These are phyloP conservation scores for Pollenia labialis DNA, from an alignment of 2,888 invertebrate species.

Conservation along the genomic window DNA sequence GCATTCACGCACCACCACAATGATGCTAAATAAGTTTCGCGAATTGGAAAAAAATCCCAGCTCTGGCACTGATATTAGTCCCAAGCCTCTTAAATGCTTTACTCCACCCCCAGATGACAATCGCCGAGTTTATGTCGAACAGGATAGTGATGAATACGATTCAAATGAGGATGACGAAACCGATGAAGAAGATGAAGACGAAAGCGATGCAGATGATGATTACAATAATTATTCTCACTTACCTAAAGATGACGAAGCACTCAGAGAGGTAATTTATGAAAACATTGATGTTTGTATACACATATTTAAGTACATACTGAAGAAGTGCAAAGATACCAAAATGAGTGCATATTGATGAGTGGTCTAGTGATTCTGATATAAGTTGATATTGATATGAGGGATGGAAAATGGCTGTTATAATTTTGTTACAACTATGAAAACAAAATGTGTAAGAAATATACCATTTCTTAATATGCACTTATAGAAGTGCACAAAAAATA, in stretches of 20 bases:
- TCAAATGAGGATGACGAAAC: conserved; percentile 77
- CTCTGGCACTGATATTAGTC: conserved; percentile 85
- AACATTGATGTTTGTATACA: neutral
- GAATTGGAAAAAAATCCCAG: conserved; percentile 90
- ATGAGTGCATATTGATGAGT: too few relatives aligned
- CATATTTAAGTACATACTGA: too few relatives aligned
- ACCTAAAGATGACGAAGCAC: conserved; percentile 87
- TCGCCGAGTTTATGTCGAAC: conserved; percentile 81
- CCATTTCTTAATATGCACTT: too few relatives aligned
- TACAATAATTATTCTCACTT: conserved; percentile 77
- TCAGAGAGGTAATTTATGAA: conserved; percentile 85
- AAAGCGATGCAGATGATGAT: conserved; percentile 85
- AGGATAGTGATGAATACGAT: conserved; percentile 83
- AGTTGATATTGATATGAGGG: too few relatives aligned
- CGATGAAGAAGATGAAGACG: conserved; percentile 78
- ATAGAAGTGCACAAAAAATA: too few relatives aligned
- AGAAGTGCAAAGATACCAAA: too few relatives aligned
- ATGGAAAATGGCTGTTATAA: too few relatives aligned
- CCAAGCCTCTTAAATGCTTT: conserved; percentile 94
- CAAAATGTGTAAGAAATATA: too few relatives aligned
- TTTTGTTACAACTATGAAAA: too few relatives aligned
- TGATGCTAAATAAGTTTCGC: conserved; percentile 94
- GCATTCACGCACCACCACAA: conserved; percentile 89
- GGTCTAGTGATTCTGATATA: too few relatives aligned
- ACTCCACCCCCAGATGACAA: conserved; percentile 93